Conservation (phyloP, 2,113 vertebrate species). For the Apteryx owenii region DNA sequence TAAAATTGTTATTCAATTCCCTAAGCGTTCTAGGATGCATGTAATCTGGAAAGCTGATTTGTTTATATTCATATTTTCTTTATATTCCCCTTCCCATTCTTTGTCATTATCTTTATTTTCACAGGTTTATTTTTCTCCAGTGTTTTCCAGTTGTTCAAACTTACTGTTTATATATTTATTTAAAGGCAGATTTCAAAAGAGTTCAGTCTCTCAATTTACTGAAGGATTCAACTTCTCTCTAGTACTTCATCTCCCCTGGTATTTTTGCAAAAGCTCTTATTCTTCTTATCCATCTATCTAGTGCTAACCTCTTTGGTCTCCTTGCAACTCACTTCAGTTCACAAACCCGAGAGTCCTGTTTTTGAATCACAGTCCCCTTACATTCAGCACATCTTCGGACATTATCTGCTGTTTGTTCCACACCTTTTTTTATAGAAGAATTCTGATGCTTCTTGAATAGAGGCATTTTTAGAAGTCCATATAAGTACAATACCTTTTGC, state of each 20-base stretch:
- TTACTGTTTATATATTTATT: conserved; percentile 59
- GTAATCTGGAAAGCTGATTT: conserved; percentile 43
- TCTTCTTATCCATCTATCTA: conserved; percentile 28
- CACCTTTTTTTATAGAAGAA: background rate
- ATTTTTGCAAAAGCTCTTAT: background rate
- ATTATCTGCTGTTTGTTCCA: background rate
- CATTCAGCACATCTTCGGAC: background rate
- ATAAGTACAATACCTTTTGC: background rate
- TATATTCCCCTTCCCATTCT: conserved; percentile 53
- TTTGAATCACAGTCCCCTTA: conserved; percentile 16
- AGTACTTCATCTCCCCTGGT: conserved; percentile 51
- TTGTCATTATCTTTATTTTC: conserved; percentile 59
- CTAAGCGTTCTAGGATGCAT: conserved; percentile 3
- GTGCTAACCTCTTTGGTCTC: background rate
- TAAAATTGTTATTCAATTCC: conserved; percentile 54
- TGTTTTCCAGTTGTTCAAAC: conserved; percentile 58
- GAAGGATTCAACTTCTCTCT: conserved; percentile 42
- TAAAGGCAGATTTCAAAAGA: conserved; percentile 61
- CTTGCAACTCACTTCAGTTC: background rate
- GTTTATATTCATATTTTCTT: conserved; percentile 41
- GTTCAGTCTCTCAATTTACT: conserved; percentile 36
- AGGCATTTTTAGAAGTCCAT: background rate
- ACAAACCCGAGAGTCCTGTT: conserved; percentile 2
- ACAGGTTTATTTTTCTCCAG: conserved; percentile 60
- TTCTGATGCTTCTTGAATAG: background rate